phyloP scores from a whole-genome alignment of 2,888 invertebrate genomes.

The Neoscelio sp. region DNA sequence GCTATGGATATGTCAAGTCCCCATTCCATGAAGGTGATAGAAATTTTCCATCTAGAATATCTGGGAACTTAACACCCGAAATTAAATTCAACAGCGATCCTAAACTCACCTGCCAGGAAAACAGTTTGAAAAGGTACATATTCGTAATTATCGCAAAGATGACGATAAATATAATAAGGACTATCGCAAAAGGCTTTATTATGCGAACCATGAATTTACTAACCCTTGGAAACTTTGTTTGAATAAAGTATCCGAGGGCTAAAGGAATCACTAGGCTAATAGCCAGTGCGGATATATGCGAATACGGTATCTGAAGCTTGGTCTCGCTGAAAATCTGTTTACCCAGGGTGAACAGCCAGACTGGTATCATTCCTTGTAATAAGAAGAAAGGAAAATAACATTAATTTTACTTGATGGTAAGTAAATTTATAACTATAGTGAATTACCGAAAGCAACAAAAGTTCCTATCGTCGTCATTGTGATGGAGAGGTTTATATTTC shows the following conservation, averaged over 20 bases:
- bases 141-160: constrained; percentile 95
- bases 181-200: constrained; percentile 92
- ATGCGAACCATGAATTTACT: constrained; percentile 90
- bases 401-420: too few relatives aligned
- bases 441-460: constrained; percentile 91
- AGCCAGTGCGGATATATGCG: constrained; percentile 89
- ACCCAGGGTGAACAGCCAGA: constrained; percentile 96
- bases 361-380: constrained; percentile 90
- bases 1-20: too few relatives aligned
- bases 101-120: constrained; percentile 92
- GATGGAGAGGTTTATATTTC: constrained; percentile 96
- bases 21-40: too few relatives aligned
- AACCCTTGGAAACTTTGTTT: constrained; percentile 87
- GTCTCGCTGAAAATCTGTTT: constrained; percentile 89
- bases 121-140: constrained; percentile 93
- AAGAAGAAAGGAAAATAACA: constrained; percentile 9
- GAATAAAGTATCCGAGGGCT: constrained; percentile 87
- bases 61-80: too few relatives aligned
- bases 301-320: constrained; percentile 90
- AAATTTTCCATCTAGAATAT: too few relatives aligned
- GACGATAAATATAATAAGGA: constrained; percentile 92
- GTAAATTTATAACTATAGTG: constrained; percentile 22
- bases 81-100: too few relatives aligned
- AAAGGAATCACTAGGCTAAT: constrained; percentile 91
- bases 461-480: constrained; percentile 98